Evolutionary conservation across 2,888 invertebrate genomes (phyloP), one percentile per base, ranked within the genome.

Genomic region (Diarsia brunnea): DNA sequence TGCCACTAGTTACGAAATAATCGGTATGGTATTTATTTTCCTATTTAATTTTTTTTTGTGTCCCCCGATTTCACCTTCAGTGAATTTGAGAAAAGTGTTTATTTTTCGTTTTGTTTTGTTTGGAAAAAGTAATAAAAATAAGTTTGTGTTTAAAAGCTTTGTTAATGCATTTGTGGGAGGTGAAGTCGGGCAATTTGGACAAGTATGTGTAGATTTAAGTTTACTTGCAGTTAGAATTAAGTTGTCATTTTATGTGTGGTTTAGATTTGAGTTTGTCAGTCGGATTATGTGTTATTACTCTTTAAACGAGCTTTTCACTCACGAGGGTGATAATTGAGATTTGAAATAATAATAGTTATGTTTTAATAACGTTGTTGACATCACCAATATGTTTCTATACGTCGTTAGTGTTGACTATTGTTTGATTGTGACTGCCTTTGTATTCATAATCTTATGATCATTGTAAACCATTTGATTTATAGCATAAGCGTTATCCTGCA

Each of bases 131-230:
- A 67, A 19, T 77, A 10, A 24, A 68, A 58, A 21, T 61, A 66
- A 66, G 81, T 76, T 85, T 51, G 85, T 73, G 77, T 27, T 49
- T 24, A 4, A 31, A 21, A 51, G 49, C 31, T 61, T 55, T 49
- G 60, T 60, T 53, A 63, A 60, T 66, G 47, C 67, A 67, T 75
- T 69, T 68, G 74, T 73, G 75, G 47, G 67, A 78, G 76, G 79
- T 87, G 87, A 87, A 88, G 79, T 87, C 87, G 79, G 85, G 81
- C 65, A 66, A 67, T 64, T n/a, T 74, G 68, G 76, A 81, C 74
- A 82, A 85, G 83, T 82, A 85, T 27, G 85, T 84, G 55, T 81
- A 7, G 38, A 61, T 27, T 67, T 81, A 67, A 58, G 24, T 51
- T 60, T 27, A 31, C 1, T 55, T 45, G 8, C n/a, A 45, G 4